These are phyloP conservation scores for Tachysurus fulvidraco DNA, from an alignment of 2,113 vertebrate genomes.

Conservation along the genomic window DNA sequence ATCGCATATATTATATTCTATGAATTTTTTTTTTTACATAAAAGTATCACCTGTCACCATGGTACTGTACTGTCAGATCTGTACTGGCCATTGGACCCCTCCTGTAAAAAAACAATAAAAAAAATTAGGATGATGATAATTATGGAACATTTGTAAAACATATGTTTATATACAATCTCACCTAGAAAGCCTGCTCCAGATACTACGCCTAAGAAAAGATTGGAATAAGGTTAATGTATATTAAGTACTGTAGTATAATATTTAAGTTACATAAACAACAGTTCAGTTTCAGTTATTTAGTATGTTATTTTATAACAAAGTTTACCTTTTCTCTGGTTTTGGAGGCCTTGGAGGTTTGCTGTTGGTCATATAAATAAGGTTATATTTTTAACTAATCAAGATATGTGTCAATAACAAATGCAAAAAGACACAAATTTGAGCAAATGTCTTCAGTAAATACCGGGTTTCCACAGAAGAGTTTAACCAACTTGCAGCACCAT, in stretches of 20 bases:
- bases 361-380: not conserved
- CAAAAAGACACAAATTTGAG: not conserved
- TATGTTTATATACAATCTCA: not conserved
- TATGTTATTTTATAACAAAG: not conserved
- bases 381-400: not conserved
- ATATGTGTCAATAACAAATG: not conserved
- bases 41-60: not conserved
- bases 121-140: not conserved
- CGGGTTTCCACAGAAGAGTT: not conserved
- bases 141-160: not conserved
- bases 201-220: not conserved
- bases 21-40: too few species aligned
- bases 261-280: not conserved
- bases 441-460: not conserved
- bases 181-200: constrained; percentile 47
- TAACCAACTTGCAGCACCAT: constrained; percentile 6
- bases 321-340: constrained; percentile 15
- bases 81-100: constrained; percentile 11
- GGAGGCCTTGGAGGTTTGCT: constrained; percentile 22
- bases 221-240: not conserved
- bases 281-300: not conserved
- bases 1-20: too few species aligned
- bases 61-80: constrained; percentile 23
- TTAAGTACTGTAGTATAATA: not conserved
- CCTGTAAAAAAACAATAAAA: constrained; percentile 2